Base-by-base conservation (phyloP, 2,797 vertebrate genomes). In the Amphiprion clarkii region DNA sequence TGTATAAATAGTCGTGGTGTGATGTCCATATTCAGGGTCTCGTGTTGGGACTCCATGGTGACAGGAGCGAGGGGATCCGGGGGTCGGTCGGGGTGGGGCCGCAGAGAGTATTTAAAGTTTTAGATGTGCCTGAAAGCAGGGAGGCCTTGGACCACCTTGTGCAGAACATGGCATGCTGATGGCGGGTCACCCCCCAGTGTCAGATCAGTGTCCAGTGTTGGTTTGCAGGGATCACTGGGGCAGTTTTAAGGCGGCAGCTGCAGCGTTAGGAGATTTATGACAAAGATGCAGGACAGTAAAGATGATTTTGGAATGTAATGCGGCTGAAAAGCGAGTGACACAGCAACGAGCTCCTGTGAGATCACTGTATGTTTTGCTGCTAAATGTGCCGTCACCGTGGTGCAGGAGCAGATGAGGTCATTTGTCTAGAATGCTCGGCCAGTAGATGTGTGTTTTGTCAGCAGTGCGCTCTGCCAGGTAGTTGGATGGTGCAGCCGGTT, bases 1-100 rank as follows among this genome's bases (percentile, higher is more conserved):
- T 89, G 93, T 95, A 95, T 95, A 95, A 96, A 96, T 95, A 96
- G 95, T 94, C 86, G 25, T 87, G 85, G 91, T 83, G 86, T 81
- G 77, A 87, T 93, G 89, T 89, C 93, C 89, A 91, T 94, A 94
- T 93, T 91, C 83, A 93, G 92, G 40, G 85, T 83, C 88, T 88
- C 77, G 83, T 84, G 90, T 92, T 51, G 85, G 86, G 86, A 86
- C 85, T 82, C 68, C 72, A 67, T 76, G 82, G 88, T 87, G 76
- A 88, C 88, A 88, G 68, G 78, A 64, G 46, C 7, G 81, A 60
- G 40, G 74, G 66, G 78, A 85, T 83, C 78, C 72, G 68, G 74
- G 78, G 7, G 40, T 14, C 40, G 67, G 69, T 60, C 71, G 62
- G 92, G 94, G 93, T 92, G 93, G 88, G 94, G 91, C 89, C 36